A percentile compares a stretch with the other conserved stretches of the same genome.
Conservation (phyloP, 2,113 vertebrate species). For the Burhinus bistriatus region DNA sequence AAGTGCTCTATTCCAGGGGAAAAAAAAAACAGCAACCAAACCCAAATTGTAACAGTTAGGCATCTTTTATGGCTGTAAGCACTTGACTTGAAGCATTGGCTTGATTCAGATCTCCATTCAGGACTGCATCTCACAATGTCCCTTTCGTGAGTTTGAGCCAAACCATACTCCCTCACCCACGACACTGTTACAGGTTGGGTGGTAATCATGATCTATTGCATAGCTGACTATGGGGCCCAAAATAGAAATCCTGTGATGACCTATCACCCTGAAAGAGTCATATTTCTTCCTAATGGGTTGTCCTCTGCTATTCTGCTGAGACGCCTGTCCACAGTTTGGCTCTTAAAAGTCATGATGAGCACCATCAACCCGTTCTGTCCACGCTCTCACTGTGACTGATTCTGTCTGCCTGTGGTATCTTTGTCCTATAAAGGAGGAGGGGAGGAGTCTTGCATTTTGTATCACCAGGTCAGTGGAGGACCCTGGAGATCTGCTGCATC, state of each 20-base stretch:
- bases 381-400: not conserved
- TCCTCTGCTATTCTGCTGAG: not conserved
- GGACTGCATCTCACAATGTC: not conserved
- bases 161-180: not conserved
- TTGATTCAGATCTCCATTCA: not conserved
- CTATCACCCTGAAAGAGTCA: not conserved
- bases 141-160: not conserved
- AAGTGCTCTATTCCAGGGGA: not conserved
- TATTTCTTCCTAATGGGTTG: not conserved
- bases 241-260: not conserved
- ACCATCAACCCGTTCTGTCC: not conserved
- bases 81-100: not conserved
- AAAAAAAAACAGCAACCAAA: not conserved
- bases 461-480: not conserved
- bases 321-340: not conserved
- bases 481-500: not conserved
- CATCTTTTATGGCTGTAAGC: not conserved
- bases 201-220: not conserved
- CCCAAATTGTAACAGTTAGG: not conserved
- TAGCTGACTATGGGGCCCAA: not conserved
- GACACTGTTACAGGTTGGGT: not conserved
- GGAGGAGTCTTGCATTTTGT: not conserved
- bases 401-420: not conserved
- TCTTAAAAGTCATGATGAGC: not conserved
- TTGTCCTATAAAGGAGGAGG: not conserved